phyloP scores from a whole-genome alignment of 2,113 vertebrate genomes.

The Peromyscus maniculatus region DNA sequence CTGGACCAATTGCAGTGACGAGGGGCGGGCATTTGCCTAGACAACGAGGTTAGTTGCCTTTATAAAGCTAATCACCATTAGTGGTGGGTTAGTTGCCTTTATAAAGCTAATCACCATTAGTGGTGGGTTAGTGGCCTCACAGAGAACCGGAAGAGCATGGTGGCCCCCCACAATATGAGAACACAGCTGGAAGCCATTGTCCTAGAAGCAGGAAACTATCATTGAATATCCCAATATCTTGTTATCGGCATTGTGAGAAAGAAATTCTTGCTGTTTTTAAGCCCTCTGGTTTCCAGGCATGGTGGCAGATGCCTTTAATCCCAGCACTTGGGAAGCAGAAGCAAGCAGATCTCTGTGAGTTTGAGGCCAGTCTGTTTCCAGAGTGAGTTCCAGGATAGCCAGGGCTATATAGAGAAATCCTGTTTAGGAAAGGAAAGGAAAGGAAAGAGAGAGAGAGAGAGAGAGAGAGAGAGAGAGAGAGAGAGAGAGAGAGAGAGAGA shows the following conservation, averaged over 20 bases:
- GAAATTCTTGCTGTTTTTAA: background rate
- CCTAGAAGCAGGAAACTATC: background rate
- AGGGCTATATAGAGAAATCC: background rate
- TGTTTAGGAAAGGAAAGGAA: background rate
- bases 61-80: background rate
- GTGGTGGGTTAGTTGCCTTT: background rate
- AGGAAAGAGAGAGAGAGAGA: too few species aligned
- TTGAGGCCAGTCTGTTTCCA: background rate
- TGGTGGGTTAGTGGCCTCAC: background rate
- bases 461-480: too few species aligned
- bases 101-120: background rate
- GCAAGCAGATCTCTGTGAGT: background rate
- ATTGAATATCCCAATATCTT: background rate
- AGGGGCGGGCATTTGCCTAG: background rate
- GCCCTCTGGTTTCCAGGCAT: background rate
- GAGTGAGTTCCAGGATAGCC: background rate
- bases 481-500: background rate
- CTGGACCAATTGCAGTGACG: background rate
- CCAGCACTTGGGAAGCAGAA: background rate
- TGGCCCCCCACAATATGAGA: background rate
- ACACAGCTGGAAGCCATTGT: background rate
- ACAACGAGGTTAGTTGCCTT: background rate
- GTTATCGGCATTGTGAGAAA: background rate
- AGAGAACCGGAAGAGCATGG: background rate
- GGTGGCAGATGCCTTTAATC: background rate